Evolutionary conservation across 1,140 invertebrate genomes (phyloP).

Genomic region (Sminthurinus signatus): DNA sequence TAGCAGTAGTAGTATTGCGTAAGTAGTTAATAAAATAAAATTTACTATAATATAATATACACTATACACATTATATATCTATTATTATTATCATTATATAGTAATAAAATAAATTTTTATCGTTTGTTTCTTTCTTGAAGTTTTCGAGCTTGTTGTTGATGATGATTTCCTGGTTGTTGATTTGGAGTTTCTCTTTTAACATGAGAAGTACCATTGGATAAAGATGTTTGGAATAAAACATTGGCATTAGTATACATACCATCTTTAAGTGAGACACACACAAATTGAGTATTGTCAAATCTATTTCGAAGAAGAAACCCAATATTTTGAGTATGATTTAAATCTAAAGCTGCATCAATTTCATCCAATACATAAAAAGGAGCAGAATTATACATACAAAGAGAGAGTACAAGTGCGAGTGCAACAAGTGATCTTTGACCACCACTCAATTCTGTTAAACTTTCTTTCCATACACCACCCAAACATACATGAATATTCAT

Average conservation of each 20-base stretch:
- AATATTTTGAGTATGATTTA: slow-evolving; percentile 98
- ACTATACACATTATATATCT: too few relatives aligned
- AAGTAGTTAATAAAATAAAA: too few relatives aligned
- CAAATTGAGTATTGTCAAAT: slow-evolving; percentile 94
- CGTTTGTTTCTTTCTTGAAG: too few relatives aligned
- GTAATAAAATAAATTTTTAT: too few relatives aligned
- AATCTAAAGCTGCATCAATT: slow-evolving; percentile 95
- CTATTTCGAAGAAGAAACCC: slow-evolving; percentile 90
- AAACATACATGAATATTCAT: slow-evolving; percentile 76
- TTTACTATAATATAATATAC: too few relatives aligned
- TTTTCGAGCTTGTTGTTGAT: too few relatives aligned
- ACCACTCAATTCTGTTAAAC: slow-evolving; percentile 88
- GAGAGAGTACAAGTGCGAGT: slow-evolving; percentile 89
- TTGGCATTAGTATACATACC: slow-evolving; percentile 99
- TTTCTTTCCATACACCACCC: slow-evolving; percentile 93
- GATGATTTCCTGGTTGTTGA: too few relatives aligned
- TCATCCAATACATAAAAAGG: slow-evolving; percentile 98
- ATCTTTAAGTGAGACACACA: slow-evolving; percentile 97
- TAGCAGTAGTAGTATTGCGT: too few relatives aligned
- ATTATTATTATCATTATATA: too few relatives aligned
- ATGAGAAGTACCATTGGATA: slow-evolving; percentile 91
- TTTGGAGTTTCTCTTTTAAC: slow-evolving; percentile 50
- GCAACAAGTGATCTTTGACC: slow-evolving; percentile 95
- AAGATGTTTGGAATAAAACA: slow-evolving; percentile 90
- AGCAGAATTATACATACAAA: slow-evolving; percentile 95